These are phyloP conservation scores for Sphecodes monilicornis DNA, from an alignment of 2,888 invertebrate genomes.

Conservation along the genomic window DNA sequence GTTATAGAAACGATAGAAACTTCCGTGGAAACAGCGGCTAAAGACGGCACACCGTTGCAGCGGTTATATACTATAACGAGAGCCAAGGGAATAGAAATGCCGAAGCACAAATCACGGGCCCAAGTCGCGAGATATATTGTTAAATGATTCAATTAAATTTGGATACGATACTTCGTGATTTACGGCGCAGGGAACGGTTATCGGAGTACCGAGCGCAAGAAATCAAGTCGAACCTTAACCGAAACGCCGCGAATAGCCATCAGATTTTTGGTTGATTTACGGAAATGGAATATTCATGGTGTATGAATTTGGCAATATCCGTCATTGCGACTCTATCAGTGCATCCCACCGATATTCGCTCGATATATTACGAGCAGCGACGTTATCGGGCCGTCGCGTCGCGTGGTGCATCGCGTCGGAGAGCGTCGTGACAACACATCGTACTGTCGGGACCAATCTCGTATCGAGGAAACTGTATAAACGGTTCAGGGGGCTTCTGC, in stretches of 20 bases:
- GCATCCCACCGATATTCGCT: constrained; percentile 46
- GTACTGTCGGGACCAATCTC: not conserved
- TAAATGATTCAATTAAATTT: constrained; percentile 20
- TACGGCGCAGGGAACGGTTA: constrained; percentile 1
- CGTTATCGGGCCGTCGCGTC: constrained; percentile 58
- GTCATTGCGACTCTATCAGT: constrained; percentile 69
- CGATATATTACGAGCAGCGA: constrained; percentile 52
- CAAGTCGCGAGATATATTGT: not conserved
- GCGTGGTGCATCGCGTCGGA: too few species aligned
- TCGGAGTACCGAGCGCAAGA: constrained; percentile 9
- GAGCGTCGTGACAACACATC: constrained; percentile 25
- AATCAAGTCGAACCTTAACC: constrained; percentile 18
- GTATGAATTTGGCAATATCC: constrained; percentile 78
- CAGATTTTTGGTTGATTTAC: constrained; percentile 58
- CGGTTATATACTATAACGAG: not conserved
- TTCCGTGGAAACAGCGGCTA: not conserved
- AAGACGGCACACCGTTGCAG: not conserved
- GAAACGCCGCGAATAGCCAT: not conserved
- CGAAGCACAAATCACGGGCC: not conserved
- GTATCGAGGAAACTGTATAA: not conserved
- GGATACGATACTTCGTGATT: not conserved
- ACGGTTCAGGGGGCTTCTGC: not conserved
- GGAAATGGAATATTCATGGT: constrained; percentile 73
- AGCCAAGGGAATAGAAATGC: not conserved
- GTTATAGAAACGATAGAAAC: not conserved